phyloP scores from a whole-genome alignment of 2,113 vertebrate genomes.

The Varanus salvator region DNA sequence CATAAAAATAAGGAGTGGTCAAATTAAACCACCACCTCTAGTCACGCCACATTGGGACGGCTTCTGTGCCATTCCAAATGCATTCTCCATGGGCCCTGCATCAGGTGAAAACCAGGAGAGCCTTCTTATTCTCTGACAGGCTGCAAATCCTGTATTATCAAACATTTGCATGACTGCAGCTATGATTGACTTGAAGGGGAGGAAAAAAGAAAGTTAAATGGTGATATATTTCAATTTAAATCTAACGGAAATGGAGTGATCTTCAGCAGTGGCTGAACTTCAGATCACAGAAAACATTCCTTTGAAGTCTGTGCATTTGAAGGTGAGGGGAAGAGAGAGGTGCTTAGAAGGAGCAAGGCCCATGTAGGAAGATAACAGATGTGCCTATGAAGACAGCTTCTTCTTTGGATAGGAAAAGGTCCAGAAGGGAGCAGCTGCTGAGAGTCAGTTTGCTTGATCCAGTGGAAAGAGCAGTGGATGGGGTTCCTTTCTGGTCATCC shows the following conservation, averaged over 20 bases:
- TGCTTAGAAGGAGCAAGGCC: conserved; percentile 49
- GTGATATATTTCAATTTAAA: conserved; percentile 44
- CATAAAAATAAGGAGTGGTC: no score
- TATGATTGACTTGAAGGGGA: not conserved
- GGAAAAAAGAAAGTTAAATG: not conserved
- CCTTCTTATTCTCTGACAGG: not conserved
- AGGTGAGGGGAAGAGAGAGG: conserved; percentile 43
- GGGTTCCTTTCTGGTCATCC: not conserved
- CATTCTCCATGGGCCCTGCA: no score
- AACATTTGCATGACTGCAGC: not conserved
- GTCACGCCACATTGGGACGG: no score
- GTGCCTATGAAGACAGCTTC: conserved; percentile 22
- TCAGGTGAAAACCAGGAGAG: not conserved
- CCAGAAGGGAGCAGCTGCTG: conserved; percentile 12
- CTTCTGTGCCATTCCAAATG: not conserved
- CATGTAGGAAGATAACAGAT: conserved; percentile 10
- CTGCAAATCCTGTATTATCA: not conserved
- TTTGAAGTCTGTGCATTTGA: conserved; percentile 62
- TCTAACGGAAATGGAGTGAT: conserved; percentile 38
- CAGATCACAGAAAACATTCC: conserved; percentile 50
- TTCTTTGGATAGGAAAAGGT: conserved; percentile 41
- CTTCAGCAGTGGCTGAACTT: conserved; percentile 30
- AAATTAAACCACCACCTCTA: no score
- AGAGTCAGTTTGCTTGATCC: conserved; percentile 14
- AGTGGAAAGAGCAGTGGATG: not conserved